These are phyloP conservation scores for Sericinus montela DNA, from an alignment of 2,888 invertebrate genomes.

Conservation along the genomic window DNA sequence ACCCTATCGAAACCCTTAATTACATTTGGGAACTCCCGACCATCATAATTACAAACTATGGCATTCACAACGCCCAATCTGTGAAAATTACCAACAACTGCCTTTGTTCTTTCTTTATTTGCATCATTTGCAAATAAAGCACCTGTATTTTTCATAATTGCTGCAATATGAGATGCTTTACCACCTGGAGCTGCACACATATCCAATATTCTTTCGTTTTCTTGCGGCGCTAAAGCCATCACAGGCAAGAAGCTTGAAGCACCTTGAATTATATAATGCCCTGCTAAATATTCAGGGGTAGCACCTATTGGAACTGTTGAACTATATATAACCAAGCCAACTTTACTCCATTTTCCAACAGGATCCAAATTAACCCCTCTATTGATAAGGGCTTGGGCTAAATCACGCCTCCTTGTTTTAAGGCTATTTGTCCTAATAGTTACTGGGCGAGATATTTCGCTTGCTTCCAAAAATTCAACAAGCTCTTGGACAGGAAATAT, in stretches of 20 bases:
- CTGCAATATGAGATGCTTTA: conserved; percentile 98
- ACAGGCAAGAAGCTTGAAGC: conserved; percentile 98
- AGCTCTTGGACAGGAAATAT: conserved; percentile 92
- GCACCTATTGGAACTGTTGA: conserved; percentile 98
- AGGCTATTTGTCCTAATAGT: conserved; percentile 97
- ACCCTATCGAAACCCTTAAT: conserved; percentile 97
- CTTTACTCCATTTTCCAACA: conserved; percentile 98
- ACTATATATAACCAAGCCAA: conserved; percentile 97
- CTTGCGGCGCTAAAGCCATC: conserved; percentile 98
- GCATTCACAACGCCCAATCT: conserved; percentile 97
- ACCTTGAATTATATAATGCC: conserved; percentile 98
- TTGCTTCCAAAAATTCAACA: conserved; percentile 96
- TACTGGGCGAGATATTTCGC: conserved; percentile 95
- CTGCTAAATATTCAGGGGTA: conserved; percentile 98
- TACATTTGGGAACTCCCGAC: conserved; percentile 88
- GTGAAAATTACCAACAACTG: conserved; percentile 97
- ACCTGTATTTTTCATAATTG: conserved; percentile 99
- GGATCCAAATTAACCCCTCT: conserved; percentile 99
- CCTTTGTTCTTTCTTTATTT: conserved; percentile 92
- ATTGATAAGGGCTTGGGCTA: conserved; percentile 96
- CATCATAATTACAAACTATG: conserved; percentile 93
- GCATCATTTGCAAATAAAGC: conserved; percentile 97
- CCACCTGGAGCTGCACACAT: conserved; percentile 99
- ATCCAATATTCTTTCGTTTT: conserved; percentile 95
- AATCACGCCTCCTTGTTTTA: conserved; percentile 93